These are phyloP conservation scores for Strongylocentrotus purpuratus DNA, from an alignment of 35 echinoderm and acorn worm genomes.

Conservation along the genomic window DNA sequence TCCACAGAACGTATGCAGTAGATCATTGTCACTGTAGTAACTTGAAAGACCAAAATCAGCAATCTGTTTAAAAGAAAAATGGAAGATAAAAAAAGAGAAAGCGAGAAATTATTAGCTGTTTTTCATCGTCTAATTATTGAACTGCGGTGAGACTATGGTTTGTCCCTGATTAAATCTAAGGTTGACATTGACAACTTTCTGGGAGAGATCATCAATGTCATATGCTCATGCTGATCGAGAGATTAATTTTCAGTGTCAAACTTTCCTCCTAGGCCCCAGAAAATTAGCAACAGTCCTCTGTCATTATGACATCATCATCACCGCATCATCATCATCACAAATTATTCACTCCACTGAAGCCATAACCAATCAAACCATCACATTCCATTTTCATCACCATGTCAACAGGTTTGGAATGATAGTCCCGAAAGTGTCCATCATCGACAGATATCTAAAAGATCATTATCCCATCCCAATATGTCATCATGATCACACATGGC, in stretches of 20 bases:
- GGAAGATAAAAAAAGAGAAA: slow-evolving; percentile 38
- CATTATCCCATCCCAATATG: neutral
- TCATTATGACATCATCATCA: neutral
- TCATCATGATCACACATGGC: neutral
- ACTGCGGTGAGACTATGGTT: neutral
- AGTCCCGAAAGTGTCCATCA: neutral
- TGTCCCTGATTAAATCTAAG: neutral
- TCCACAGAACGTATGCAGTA: slow-evolving; percentile 94
- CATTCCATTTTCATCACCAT: neutral
- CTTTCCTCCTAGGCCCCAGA: neutral
- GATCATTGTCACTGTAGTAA: slow-evolving; percentile 72
- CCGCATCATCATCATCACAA: neutral
- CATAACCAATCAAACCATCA: neutral
- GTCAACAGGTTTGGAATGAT: neutral
- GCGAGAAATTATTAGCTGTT: neutral
- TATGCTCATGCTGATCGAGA: too few relatives aligned
- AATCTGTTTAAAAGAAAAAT: slow-evolving; percentile 72
- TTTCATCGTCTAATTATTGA: too few relatives aligned
- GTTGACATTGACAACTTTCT: neutral
- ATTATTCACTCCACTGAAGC: neutral
- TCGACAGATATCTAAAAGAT: neutral
- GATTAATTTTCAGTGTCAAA: too few relatives aligned
- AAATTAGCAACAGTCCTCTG: neutral
- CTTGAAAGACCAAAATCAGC: slow-evolving; percentile 96
- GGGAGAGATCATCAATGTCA: too few relatives aligned